Conservation (phyloP, 2,888 invertebrate genomes). For the Aricia artaxerxes region DNA sequence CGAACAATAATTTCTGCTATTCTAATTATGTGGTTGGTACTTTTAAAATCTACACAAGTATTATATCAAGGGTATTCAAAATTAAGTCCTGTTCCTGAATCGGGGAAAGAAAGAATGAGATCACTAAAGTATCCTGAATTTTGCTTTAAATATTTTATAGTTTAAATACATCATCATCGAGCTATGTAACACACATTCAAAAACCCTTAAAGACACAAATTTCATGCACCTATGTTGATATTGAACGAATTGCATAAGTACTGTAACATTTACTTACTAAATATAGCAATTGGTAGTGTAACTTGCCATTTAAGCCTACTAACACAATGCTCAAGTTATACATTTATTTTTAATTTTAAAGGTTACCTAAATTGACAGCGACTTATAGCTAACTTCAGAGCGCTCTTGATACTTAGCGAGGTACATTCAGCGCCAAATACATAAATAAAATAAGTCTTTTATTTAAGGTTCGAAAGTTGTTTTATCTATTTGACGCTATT, state of each 20-base stretch:
- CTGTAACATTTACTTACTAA: not conserved
- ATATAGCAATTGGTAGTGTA: not conserved
- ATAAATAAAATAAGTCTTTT: not conserved
- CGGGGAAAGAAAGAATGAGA: not conserved
- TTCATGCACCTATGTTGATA: constrained; percentile 18
- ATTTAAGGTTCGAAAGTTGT: not conserved
- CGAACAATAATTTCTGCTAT: not conserved
- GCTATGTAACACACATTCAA: not conserved
- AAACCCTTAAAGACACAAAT: constrained; percentile 15
- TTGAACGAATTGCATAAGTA: constrained; percentile 14
- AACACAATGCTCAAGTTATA: not conserved
- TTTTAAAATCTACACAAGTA: constrained; percentile 1
- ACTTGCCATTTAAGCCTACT: not conserved
- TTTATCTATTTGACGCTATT: constrained; percentile 6
- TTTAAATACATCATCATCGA: not conserved
- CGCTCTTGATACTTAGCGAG: not conserved
- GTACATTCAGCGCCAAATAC: constrained; percentile 17
- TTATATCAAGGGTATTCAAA: not conserved
- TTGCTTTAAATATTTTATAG: not conserved
- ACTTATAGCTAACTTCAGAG: constrained; percentile 1
- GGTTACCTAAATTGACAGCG: not conserved
- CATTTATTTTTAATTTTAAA: not conserved
- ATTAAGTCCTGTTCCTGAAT: not conserved
- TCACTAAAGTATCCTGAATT: constrained; percentile 4
- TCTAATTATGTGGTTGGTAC: not conserved